Base-by-base conservation (phyloP, 2,888 invertebrate genomes). In the Leptopilina myrica region DNA sequence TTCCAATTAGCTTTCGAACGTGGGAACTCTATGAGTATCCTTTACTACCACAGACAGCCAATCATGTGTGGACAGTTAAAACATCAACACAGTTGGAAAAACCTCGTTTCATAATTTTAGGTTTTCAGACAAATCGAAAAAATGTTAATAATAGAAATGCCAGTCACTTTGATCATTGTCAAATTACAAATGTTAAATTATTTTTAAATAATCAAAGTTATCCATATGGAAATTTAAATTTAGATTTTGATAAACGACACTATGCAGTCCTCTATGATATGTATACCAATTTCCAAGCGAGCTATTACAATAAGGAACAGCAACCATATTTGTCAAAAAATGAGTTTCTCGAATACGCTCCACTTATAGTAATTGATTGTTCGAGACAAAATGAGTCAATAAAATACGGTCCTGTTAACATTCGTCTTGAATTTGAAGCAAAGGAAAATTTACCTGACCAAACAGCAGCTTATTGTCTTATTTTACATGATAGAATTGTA, bases 101-200 rank as follows among this genome's bases (percentile, higher is more conserved):
- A 33, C 33, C 33, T 33, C 33, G 33, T 33, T 33, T 33, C 5
- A 33, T 33, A 33, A 33, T 33, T 33, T 33, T 33, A 59, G 59
- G 59, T 15, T 59, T 59, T 59, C 59, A 59, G n/a, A 59, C 59
- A 3, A 59, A 59, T 59, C 14, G n/a, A 59, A 59, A 59, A 59
- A n/a, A n/a, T 59, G 59, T 59, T 7, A 59, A 14, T n/a, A 59
- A n/a, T n/a, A 59, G 59, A 14, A 59, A 59, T 59, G 59, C 59
- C 1, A 59, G 59, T 59, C 59, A 59, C 7, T 59, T 59, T 59
- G 59, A 59, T 59, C 59, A 59, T 15, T 59, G 59, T 59, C 14
- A n/a, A 59, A 59, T 59, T 59, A 59, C 59, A 59, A 59, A 59
- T 59, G n/a, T 59, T n/a, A 59, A 59, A 59, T n/a, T 59, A 59